Evolutionary conservation across 2,888 invertebrate genomes (phyloP), one percentile per base, ranked within the genome.

Genomic region (Drosophila pullipes): DNA sequence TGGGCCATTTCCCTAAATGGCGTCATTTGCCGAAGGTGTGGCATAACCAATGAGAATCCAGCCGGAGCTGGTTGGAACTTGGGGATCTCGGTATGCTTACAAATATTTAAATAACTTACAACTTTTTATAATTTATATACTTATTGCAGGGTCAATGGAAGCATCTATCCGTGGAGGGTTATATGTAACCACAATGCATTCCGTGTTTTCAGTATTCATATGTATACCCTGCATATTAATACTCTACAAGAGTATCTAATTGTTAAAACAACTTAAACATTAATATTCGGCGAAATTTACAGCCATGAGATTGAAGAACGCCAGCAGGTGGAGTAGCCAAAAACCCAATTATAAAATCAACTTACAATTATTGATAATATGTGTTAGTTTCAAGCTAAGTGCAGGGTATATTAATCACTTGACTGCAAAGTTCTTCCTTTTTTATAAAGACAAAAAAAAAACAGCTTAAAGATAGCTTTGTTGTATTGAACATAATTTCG

Each of bases 61-160:
- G 95, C 95, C 65, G 98, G 98, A 58, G 95, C 95, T 37, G 96
- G 96, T 35, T 98, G 98, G 98, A 96, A 96, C 88, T 94, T 95
- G 52, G 96, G 96, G 39, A 95, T 96, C 58, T 90, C 93, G 37
- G 93, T 93, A 72, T 55, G 67, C 57, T 9, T 4, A 16, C 2
- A 35, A 30, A 13, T 30, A 5, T 33, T 13, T 10, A 2, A 35
- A n/a, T 9, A 18, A 25, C 4, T 30, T 52, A 28, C 16, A 10
- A 35, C 35, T 52, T 55, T 33, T 39, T 67, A 22, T 33, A 22
- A 63, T 50, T 68, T 41, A 66, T 76, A 2, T 2, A 37, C 49
- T n/a, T 0, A 74, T 94, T 94, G 11, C 84, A 95, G 95, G 95
- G 94, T 31, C 95, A 94, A 78, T 95, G 94, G 94, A 94, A 94